Conservation (phyloP, 1,140 invertebrate species). For the Chironomus striatipennis region DNA sequence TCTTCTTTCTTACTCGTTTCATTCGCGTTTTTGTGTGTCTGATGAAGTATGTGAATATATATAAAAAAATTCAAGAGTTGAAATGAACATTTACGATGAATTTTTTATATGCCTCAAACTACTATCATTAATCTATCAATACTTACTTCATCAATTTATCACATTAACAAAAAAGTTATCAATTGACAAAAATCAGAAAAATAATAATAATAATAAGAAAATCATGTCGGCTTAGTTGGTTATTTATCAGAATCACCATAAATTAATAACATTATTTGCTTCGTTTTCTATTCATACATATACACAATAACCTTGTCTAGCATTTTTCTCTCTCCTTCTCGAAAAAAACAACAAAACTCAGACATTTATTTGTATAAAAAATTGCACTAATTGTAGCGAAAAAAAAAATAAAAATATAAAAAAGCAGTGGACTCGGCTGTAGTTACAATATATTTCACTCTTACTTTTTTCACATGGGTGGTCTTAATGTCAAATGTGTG, state of each 20-base stretch:
- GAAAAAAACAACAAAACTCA: not conserved
- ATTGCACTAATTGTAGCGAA: constrained; percentile 14
- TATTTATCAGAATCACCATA: not conserved
- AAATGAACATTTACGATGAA: not conserved
- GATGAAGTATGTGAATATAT: not conserved
- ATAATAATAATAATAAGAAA: not conserved
- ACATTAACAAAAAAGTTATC: not conserved
- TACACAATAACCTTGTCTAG: not conserved
- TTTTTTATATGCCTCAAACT: not conserved
- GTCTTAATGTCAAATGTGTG: constrained; percentile 25
- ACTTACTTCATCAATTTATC: constrained; percentile 9
- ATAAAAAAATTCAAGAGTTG: no score
- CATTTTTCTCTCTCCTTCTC: not conserved
- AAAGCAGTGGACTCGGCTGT: not conserved
- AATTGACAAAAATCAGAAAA: not conserved
- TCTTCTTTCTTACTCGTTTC: not conserved
- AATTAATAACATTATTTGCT: not conserved
- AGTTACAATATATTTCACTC: constrained; percentile 16
- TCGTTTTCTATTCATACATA: no score
- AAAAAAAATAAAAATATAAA: not conserved
- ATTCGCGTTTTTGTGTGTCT: not conserved
- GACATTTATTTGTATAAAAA: not conserved
- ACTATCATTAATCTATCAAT: constrained; percentile 16
- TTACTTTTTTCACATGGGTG: constrained; percentile 23
- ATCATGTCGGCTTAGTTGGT: not conserved